Evolutionary conservation across 2,113 vertebrate species (phyloP).

Genomic region (Todiramphus saurophagus): DNA sequence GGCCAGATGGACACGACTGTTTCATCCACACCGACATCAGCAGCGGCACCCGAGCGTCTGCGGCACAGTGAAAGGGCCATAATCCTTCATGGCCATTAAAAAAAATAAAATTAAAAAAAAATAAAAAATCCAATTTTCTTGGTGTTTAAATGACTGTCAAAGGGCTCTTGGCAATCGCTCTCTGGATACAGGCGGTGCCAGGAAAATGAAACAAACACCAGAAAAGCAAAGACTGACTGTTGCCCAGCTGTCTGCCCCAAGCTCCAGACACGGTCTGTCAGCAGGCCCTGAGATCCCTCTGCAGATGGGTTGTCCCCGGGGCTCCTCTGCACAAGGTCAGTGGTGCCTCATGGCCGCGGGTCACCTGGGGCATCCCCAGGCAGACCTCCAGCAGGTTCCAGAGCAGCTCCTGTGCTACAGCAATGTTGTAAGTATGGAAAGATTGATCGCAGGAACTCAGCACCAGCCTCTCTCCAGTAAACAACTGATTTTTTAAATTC

Average conservation of each 20-base stretch:
- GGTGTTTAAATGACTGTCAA: neutral
- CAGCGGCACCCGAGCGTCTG: neutral
- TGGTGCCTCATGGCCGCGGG: rapidly evolving
- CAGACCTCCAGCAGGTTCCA: neutral
- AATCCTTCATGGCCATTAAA: neutral
- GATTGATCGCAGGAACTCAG: rapidly evolving
- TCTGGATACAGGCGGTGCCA: neutral
- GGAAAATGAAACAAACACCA: no score
- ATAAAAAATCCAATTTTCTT: neutral
- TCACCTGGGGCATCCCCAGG: neutral
- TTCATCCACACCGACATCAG: neutral
- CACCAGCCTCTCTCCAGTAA: neutral
- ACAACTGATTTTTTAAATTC: no score
- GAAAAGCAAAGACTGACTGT: neutral
- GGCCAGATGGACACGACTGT: neutral
- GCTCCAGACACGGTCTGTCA: neutral
- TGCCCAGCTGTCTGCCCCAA: neutral
- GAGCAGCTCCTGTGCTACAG: neutral
- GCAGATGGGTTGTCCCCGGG: neutral
- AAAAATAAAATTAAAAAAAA: no score
- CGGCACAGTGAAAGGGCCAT: neutral
- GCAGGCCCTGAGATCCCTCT: neutral
- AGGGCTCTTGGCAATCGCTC: neutral
- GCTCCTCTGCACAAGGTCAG: neutral
- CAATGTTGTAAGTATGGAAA: neutral